A percentile compares a stretch with the other conserved stretches of the same genome.
These are phyloP conservation scores for Lutjanus argentimaculatus DNA, from an alignment of 2,797 vertebrate genomes.

Conservation along the genomic window DNA sequence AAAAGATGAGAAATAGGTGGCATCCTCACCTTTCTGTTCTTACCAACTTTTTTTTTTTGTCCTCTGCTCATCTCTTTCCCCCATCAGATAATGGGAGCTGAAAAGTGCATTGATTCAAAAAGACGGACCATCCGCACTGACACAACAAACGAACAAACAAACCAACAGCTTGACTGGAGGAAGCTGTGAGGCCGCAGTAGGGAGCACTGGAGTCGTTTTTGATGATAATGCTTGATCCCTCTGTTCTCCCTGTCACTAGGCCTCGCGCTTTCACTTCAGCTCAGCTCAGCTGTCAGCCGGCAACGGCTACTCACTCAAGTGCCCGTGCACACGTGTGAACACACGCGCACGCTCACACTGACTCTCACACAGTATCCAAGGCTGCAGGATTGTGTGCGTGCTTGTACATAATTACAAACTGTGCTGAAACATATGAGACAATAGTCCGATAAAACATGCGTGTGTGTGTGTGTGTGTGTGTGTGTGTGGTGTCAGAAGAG, in stretches of 20 bases:
- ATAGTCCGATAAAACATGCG: conserved; percentile 21
- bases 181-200: conserved; percentile 70
- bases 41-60: conserved; percentile 9
- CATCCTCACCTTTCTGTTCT: conserved; percentile 39
- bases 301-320: conserved; percentile 51
- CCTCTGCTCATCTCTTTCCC: conserved; percentile 17
- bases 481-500: conserved; percentile 34
- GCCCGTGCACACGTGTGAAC: conserved; percentile 9
- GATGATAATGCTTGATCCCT: conserved; percentile 76
- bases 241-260: conserved; percentile 69
- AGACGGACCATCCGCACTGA: conserved; percentile 53
- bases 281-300: conserved; percentile 67
- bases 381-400: not conserved
- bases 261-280: conserved; percentile 69
- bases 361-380: not conserved
- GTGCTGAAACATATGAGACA: conserved; percentile 19
- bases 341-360: not conserved
- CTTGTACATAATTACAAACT: conserved; percentile 28
- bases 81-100: conserved; percentile 47
- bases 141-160: conserved; percentile 71
- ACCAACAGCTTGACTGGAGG: conserved; percentile 72
- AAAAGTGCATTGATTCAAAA: conserved; percentile 69
- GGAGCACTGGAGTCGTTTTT: conserved; percentile 70
- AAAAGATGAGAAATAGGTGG: conserved; percentile 23
- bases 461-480: conserved; percentile 12